Evolutionary conservation across 2,113 vertebrate genomes (phyloP), one percentile per base, ranked within the genome.

Genomic region (Trinectes maculatus): DNA sequence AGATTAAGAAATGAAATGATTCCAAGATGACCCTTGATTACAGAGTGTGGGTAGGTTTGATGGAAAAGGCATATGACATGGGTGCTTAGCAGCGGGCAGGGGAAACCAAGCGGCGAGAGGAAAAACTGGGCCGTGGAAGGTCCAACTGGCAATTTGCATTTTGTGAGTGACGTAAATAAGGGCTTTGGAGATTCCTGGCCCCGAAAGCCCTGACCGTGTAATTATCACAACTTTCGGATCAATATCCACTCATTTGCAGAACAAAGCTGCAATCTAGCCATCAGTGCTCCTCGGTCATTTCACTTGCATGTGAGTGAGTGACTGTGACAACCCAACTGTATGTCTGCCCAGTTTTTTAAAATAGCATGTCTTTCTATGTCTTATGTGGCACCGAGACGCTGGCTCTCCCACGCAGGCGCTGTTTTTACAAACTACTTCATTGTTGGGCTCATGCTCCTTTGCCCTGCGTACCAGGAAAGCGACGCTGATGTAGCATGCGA

Each of bases 11-110:
- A 80, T 75, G 39, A 83, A 87, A 81, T 74, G 48, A 79, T 73
- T 87, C 77, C 71, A 79, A 83, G 78, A 82, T 83, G 80, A 86
- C 82, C 82, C 65, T 55, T 90, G 85, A 89, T 92, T 91, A 89
- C 36, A 88, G 81, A 71, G 70, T 42, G 69, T 72, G 77, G 55
- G 28, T 58, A 56, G 58, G 58, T 79, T 74, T 85, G 84, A 88
- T 70, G 82, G 74, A 83, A 75, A 87, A 68, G 57, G 55, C 47
- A 77, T 67, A 33, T 74, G 83, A 81, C 76, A 79, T 60, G 47
- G 79, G 34, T 69, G 73, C 72, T 84, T 83, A 79, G 69, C 58
- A 34, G 63, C 58, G 74, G 49, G 63, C 60, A 76, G 46, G 28
- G 24, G 42, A 77, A 70, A 64, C 49, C 46, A n/a, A 56, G 48